Base-by-base conservation (phyloP, 2,113 vertebrate genomes). In the Spea multiplicata region DNA sequence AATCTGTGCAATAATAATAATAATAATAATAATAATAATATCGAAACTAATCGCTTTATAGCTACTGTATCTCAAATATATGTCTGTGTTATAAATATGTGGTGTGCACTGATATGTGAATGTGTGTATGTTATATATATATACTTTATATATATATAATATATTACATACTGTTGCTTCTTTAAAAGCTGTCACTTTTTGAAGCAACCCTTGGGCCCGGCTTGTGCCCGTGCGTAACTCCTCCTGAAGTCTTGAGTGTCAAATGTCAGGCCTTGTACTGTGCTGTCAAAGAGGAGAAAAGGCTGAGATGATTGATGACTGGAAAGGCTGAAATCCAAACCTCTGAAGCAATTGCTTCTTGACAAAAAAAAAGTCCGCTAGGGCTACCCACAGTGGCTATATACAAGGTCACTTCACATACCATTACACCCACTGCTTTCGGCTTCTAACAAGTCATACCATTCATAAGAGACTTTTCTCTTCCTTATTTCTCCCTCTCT, bases 231-330 rank as follows among this genome's bases (percentile, higher is more conserved):
- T 91, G 86, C 76, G 66, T 64, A 89, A 90, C 90, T 95, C 92
- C 92, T 87, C 78, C 78, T 74, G 79, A 92, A 95, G 96, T 98
- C 94, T 87, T 88, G 90, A 92, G 96, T 97, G 96, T 98, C 97
- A 99, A 96, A 98, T 98, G 97, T 98, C 96, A 96, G 92, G 95
- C 95, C 95, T 97, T 97, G 96, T 96, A 97, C 95, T 92, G 91
- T 96, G 96, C 96, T 99, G 97, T 99, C 97, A 98, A 89, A 95
- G 93, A 94, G 93, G 94, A 98, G 96, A 99, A 99, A 97, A 94
- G 95, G 92, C 92, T 85, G 80, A 93, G 91, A 97, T 99, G 97
- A 99, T 99, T 96, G 97, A 99, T 99, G 97, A 98, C 94, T 94
- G 91, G 91, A 93, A 95, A 94, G 94, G 91, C 93, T 96, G 96